Base-by-base conservation (phyloP, 2,113 vertebrate genomes). In the Gavialis gangeticus region DNA sequence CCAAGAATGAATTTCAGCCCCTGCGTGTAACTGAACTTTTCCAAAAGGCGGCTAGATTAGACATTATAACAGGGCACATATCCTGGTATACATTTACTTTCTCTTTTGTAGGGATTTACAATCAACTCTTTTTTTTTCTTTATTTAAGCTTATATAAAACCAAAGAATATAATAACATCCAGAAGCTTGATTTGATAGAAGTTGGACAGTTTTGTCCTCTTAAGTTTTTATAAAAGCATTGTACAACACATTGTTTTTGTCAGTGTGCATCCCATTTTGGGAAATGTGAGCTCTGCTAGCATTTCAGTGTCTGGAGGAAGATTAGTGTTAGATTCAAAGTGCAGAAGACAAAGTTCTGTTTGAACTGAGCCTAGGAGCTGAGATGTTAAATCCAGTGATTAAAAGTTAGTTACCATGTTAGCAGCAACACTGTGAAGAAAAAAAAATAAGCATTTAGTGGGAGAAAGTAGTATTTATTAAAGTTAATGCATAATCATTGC, bases 61-160 rank as follows among this genome's bases (percentile, higher is more conserved):
- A 91, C 88, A 54, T 84, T 87, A 54, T 24, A 83, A 96, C 79
- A 84, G 85, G 22, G 89, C 94, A 73, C 89, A 54, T 94, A n/a
- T 71, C 75, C 95, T 89, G 89, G 69, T 27, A 85, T 87, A 22
- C 59, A 84, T 24, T 46, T 59, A 28, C 37, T 3, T 91, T n/a
- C 55, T 84, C 19, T 91, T 79, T 91, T 60, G 73, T 91, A 54
- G 81, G 88, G 76, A 60, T 46, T 79, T 22, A 28, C 85, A 27
- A 64, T 94, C 6, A 85, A 55, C 85, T 66, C 27, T 5, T 66
- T 91, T 89, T 73, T 66, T 60, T 78, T 78, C 11, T 59, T 84
- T 96, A 95, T 97, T 97, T 98, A 96, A 97, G 82, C 92, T 97
- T 95, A 64, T 96, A 79, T 93, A 96, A 96, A 97, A 87, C 97